phyloP scores from a whole-genome alignment of 2,797 vertebrate species.

The Morelia viridis region DNA sequence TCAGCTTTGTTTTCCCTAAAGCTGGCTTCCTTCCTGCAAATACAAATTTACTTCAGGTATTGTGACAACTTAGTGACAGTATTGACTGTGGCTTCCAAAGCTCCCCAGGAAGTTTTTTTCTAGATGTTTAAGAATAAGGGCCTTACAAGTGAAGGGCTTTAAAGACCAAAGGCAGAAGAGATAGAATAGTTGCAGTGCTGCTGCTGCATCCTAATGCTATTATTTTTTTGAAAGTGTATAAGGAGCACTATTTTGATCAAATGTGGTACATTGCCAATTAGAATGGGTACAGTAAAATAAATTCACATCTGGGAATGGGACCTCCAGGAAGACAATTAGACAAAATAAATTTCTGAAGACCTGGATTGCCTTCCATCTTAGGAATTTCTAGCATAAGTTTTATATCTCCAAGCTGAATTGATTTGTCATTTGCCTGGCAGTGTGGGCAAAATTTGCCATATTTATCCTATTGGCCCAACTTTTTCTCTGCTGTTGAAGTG shows the following conservation, averaged over 20 bases:
- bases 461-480: neutral
- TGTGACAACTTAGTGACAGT: conserved; percentile 38
- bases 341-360: neutral
- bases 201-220: neutral
- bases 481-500: neutral
- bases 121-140: conserved; percentile 15
- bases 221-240: neutral
- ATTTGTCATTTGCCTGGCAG: neutral
- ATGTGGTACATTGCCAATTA: neutral
- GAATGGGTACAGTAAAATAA: neutral
- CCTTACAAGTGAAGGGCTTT: conserved; percentile 10
- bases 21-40: conserved; percentile 10
- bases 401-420: neutral
- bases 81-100: conserved; percentile 29
- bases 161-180: neutral
- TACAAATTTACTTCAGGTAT: conserved; percentile 24
- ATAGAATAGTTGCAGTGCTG: neutral
- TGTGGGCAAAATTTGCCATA: neutral
- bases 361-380: neutral
- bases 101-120: conserved; percentile 12
- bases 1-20: conserved; percentile 19
- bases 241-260: neutral
- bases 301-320: neutral
- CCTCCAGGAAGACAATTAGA: neutral
- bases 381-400: neutral